phyloP scores from a whole-genome alignment of 2,113 vertebrate species.

The Spermophilus dauricus region DNA sequence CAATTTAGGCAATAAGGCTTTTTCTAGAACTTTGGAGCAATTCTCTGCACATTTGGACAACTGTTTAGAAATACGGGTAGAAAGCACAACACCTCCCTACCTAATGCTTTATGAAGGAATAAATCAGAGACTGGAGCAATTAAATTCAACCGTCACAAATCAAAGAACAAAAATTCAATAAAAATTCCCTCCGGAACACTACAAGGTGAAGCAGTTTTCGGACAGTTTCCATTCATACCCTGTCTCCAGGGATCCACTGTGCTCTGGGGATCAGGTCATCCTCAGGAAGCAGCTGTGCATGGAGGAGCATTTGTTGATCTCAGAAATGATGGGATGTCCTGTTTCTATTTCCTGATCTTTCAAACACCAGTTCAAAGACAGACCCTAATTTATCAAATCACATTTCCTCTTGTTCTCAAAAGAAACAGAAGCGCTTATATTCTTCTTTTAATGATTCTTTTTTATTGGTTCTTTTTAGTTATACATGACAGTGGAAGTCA shows the following conservation, averaged over 20 bases:
- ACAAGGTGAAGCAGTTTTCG: not conserved
- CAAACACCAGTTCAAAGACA: not conserved
- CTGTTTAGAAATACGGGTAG: not conserved
- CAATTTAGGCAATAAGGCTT: not conserved
- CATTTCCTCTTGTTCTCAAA: not conserved
- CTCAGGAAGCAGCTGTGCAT: not conserved
- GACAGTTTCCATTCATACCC: not conserved
- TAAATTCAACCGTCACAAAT: not conserved
- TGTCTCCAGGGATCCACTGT: not conserved
- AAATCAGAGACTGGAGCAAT: slow-evolving; percentile 18
- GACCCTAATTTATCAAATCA: not conserved
- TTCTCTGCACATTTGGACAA: not conserved
- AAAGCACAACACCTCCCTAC: not conserved
- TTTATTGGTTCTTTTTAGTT: too few relatives aligned
- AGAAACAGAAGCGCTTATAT: not conserved
- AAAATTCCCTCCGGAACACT: not conserved
- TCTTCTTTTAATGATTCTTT: not conserved
- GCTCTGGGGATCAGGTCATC: not conserved
- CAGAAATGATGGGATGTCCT: not conserved
- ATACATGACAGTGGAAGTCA: too few relatives aligned
- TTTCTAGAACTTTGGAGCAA: not conserved
- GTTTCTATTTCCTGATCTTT: not conserved
- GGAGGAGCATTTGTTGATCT: not conserved
- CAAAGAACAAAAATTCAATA: slow-evolving; percentile 30
- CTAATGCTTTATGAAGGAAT: not conserved